These are phyloP conservation scores for Zaprionus vittiger DNA, from an alignment of 1,140 invertebrate species.

Conservation along the genomic window DNA sequence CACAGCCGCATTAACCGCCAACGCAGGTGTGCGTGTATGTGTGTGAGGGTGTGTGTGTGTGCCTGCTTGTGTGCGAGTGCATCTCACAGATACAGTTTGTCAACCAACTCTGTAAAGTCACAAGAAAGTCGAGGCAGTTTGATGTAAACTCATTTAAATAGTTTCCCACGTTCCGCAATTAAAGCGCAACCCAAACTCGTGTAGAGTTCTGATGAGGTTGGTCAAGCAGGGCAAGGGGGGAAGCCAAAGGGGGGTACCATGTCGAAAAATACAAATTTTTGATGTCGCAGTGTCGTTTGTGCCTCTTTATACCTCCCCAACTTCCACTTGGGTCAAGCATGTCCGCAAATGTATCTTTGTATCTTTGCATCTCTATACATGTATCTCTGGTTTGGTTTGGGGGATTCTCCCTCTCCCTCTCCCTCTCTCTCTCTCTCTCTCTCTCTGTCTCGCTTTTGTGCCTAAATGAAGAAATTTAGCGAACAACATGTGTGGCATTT, in stretches of 20 bases:
- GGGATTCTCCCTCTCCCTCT: not conserved
- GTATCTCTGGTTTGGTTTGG: constrained; percentile 3
- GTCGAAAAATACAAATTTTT: constrained; percentile 32
- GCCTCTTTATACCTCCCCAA: not conserved
- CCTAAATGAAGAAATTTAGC: constrained; percentile 47
- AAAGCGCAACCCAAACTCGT: constrained; percentile 56
- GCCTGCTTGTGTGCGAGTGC: constrained; percentile 37
- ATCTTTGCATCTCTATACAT: constrained; percentile 32
- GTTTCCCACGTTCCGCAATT: constrained; percentile 79
- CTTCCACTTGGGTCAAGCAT: constrained; percentile 15
- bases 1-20: constrained; percentile 54
- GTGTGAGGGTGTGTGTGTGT: constrained; percentile 13
- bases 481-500: constrained; percentile 79
- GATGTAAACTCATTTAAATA: constrained; percentile 66
- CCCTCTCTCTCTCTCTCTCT: no score
- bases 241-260: not conserved
- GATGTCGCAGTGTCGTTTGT: constrained; percentile 44
- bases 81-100: constrained; percentile 54
- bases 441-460: constrained; percentile 14
- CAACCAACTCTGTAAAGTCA: constrained; percentile 9
- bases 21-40: constrained; percentile 1
- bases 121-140: constrained; percentile 22
- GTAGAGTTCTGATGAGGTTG: constrained; percentile 11
- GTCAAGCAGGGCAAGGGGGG: not conserved
- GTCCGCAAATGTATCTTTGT: constrained; percentile 48